Evolutionary conservation across 1,140 invertebrate species (phyloP).

Genomic region (Theocolax elegans): DNA sequence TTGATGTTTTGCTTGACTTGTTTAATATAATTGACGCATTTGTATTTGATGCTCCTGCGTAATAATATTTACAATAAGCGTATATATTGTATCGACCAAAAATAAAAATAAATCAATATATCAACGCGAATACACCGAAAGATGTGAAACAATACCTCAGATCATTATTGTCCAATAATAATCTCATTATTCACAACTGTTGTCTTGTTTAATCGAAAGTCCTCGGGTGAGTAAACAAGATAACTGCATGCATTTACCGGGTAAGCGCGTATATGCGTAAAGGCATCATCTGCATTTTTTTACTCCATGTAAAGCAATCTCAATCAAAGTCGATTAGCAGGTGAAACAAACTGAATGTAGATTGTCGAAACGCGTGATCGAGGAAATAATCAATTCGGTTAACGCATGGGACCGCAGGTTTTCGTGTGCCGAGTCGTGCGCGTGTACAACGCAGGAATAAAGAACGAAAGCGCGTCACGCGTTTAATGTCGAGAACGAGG

Average conservation of each 20-base stretch:
- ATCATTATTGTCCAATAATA: slow-evolving; percentile 26
- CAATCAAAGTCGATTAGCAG: slow-evolving; percentile 3
- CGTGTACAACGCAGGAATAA: not conserved
- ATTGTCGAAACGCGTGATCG: not conserved
- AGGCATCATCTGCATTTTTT: not conserved
- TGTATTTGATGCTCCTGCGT: too few relatives aligned
- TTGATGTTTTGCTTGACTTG: too few relatives aligned
- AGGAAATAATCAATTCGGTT: slow-evolving; percentile 36
- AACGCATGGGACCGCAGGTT: slow-evolving; percentile 8
- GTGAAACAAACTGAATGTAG: not conserved
- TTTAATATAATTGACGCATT: too few relatives aligned
- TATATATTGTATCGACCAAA: too few relatives aligned
- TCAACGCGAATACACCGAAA: not conserved
- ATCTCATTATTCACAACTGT: too few relatives aligned
- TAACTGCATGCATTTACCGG: slow-evolving; percentile 12
- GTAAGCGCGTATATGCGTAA: slow-evolving; percentile 6
- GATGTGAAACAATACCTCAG: slow-evolving; percentile 10
- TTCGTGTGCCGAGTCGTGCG: slow-evolving; percentile 6
- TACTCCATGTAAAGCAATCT: slow-evolving; percentile 17
- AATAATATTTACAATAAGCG: too few relatives aligned
- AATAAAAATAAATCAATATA: too few relatives aligned
- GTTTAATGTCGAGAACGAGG: slow-evolving; percentile 45
- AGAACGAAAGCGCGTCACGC: slow-evolving; percentile 40
- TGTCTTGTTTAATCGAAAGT: slow-evolving; percentile 29
- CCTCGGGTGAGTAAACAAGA: slow-evolving; percentile 32